A percentile compares a stretch with the other conserved stretches of the same genome.
phyloP scores from a whole-genome alignment of 2,113 vertebrate genomes.

The Ceuthmochares aereus region DNA sequence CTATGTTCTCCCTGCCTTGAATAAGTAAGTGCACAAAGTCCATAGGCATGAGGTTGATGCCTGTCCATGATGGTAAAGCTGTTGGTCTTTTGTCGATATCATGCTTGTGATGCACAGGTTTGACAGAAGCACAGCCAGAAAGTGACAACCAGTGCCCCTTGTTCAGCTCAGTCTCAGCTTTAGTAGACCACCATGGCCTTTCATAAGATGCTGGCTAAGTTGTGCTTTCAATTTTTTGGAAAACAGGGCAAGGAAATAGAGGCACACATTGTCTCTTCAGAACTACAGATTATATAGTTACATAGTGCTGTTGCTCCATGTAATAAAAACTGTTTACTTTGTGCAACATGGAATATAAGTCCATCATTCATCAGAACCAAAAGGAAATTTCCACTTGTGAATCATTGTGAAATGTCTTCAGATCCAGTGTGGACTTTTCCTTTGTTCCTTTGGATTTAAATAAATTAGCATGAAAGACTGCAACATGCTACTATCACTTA shows the following conservation, averaged over 20 bases:
- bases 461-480: not conserved
- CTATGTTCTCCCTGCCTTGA: not conserved
- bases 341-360: not conserved
- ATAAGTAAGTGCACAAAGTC: not conserved
- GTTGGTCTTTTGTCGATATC: not conserved
- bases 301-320: not conserved
- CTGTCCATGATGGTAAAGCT: not conserved
- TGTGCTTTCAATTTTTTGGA: not conserved
- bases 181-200: not conserved
- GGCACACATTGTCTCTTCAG: not conserved
- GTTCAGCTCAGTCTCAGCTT: not conserved
- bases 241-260: not conserved
- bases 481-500: not conserved
- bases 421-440: not conserved
- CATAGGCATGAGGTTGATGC: not conserved
- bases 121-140: not conserved
- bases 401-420: not conserved
- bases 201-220: not conserved
- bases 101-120: not conserved
- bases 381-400: not conserved
- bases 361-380: not conserved
- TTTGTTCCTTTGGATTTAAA: not conserved
- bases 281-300: not conserved
- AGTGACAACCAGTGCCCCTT: not conserved
- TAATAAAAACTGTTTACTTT: not conserved